phyloP scores from a whole-genome alignment of 2,113 vertebrate genomes.

The Suncus etruscus region DNA sequence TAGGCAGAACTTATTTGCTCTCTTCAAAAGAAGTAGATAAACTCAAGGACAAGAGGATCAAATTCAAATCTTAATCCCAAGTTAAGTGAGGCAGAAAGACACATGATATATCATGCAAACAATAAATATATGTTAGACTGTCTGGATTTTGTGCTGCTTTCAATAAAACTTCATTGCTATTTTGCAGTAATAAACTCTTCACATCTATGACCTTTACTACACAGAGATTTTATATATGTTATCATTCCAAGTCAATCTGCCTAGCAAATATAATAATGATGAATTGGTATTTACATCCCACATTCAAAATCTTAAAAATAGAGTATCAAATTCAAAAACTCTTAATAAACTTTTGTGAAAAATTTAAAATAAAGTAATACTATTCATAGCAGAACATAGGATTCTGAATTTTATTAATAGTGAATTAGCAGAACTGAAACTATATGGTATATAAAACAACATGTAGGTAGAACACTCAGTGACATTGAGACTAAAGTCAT shows the following conservation, averaged over 20 bases:
- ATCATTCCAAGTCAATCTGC: constrained; percentile 53
- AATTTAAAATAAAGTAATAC: constrained; percentile 48
- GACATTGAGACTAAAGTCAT: too few relatives aligned
- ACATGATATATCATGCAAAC: neutral
- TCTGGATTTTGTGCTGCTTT: constrained; percentile 42
- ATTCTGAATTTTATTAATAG: neutral
- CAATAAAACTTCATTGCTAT: neutral
- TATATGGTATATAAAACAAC: too few relatives aligned
- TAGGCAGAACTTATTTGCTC: constrained; percentile 72
- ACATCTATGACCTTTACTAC: constrained; percentile 52
- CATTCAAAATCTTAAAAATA: constrained; percentile 26
- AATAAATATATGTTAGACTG: neutral
- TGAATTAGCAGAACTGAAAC: too few relatives aligned
- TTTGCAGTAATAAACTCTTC: constrained; percentile 52
- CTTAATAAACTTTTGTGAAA: constrained; percentile 27
- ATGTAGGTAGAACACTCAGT: too few relatives aligned
- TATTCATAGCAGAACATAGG: neutral
- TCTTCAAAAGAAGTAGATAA: constrained; percentile 70
- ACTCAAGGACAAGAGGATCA: constrained; percentile 67
- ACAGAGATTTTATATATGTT: constrained; percentile 56
- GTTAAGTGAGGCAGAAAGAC: constrained; percentile 70
- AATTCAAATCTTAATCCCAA: constrained; percentile 64
- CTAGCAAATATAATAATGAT: neutral
- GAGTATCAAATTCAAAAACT: constrained; percentile 38
- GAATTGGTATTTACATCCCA: constrained; percentile 38